Evolutionary conservation across 2,888 invertebrate species (phyloP), one percentile per base, ranked within the genome.

Genomic region (Therioaphis trifolii): DNA sequence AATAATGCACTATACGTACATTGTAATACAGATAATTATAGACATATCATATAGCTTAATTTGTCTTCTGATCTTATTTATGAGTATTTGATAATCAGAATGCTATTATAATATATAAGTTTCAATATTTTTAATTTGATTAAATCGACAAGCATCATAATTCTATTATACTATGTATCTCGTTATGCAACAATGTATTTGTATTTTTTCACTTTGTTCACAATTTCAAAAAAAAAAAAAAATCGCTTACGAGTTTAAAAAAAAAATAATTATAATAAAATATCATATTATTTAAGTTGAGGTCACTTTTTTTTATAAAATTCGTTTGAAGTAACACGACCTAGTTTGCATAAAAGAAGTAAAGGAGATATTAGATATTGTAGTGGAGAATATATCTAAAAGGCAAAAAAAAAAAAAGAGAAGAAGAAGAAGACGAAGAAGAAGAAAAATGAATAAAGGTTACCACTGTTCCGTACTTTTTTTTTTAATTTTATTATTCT

Each of bases 281-380:
- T 4, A 40, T 43, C 4, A 18, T 4, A 40, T 43, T 43, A 58
- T 61, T 43, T 43, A 18, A 40, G 35, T 58, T 15, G 0, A 29
- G 27, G 43, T 61, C 58, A 61, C 21, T 58, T 40, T 24, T 58
- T 40, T 24, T 58, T 9, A n/a, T 21, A 40, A 18, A 75, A 58
- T 15, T 21, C 40, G 4, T 58, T 75, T 75, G 75, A 74, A 74
- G 21, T 40, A 58, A 74, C 24, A 12, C 75, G 18, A 58, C 35
- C 18, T 29, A 58, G 58, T 71, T 40, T 74, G 14, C 12, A 21
- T 71, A 49, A 27, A n/a, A 58, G 1, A 12, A 58, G 29, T 29
- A n/a, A 35, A 35, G 35, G 35, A 35, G 35, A 35, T 52, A 21
- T 29, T 0, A 4, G 7, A 72, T 52, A 72, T 72, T 72, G 29